Conservation (phyloP, 2,888 invertebrate species). For the Cabera pusaria region DNA sequence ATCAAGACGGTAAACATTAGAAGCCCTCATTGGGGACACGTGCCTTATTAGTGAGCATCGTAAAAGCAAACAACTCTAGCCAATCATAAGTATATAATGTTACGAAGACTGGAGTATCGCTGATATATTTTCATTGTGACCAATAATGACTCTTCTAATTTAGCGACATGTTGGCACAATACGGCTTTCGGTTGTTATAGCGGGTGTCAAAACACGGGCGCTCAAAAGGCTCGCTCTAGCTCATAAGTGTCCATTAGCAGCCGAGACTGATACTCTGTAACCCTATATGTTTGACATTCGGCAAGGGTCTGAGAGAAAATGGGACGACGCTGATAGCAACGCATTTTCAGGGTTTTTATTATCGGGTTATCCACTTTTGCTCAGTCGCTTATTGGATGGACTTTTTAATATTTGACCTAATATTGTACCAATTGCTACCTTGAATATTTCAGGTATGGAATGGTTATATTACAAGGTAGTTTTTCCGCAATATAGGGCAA, state of each 20-base stretch:
- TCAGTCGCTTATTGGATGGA: slow-evolving; percentile 10
- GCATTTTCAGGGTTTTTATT: slow-evolving; percentile 49
- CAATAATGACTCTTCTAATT: slow-evolving; percentile 30
- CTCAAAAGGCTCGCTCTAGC: slow-evolving; percentile 57
- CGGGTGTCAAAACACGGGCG: slow-evolving; percentile 56
- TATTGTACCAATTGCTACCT: too few species aligned
- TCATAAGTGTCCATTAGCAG: slow-evolving; percentile 74
- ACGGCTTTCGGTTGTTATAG: slow-evolving; percentile 42
- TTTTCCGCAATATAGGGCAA: too few species aligned
- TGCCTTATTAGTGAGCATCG: slow-evolving; percentile 20
- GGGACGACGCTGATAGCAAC: slow-evolving; percentile 49
- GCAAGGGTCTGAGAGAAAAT: slow-evolving; percentile 56
- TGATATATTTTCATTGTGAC: slow-evolving; percentile 17
- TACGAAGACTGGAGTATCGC: slow-evolving; percentile 12
- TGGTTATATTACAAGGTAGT: too few species aligned
- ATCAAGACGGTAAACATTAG: slow-evolving; percentile 29
- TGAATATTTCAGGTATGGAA: too few species aligned
- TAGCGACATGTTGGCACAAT: slow-evolving; percentile 34
- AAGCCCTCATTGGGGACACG: slow-evolving; percentile 12
- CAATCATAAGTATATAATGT: slow-evolving; percentile 18
- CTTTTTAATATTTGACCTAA: slow-evolving; percentile 7
- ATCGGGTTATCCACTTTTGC: slow-evolving; percentile 19
- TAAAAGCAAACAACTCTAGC: slow-evolving; percentile 16
- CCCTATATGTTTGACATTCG: slow-evolving; percentile 74
- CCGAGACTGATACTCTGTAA: slow-evolving; percentile 66